These are phyloP conservation scores for Globodera ellingtonae DNA, from an alignment of 1,140 invertebrate species.

Conservation along the genomic window DNA sequence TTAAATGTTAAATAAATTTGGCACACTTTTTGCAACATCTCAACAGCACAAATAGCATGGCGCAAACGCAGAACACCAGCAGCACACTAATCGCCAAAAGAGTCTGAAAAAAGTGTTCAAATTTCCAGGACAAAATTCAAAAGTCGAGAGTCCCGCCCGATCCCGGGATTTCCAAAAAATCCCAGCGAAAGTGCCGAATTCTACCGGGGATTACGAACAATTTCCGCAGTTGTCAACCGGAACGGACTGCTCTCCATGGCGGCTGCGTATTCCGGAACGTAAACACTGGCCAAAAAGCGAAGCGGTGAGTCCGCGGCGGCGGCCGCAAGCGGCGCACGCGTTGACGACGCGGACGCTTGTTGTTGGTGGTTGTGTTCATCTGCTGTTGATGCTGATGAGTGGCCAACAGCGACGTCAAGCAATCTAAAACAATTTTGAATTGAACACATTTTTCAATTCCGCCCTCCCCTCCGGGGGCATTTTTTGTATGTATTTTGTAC, in stretches of 20 bases:
- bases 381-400: background rate
- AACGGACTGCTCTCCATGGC: constrained; percentile 11
- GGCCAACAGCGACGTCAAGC: background rate
- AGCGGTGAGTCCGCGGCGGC: constrained; percentile 16
- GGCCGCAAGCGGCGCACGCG: background rate
- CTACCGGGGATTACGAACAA: background rate
- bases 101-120: background rate
- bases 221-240: constrained; percentile 5
- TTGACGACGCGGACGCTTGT: background rate
- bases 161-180: background rate
- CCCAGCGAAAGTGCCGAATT: no score
- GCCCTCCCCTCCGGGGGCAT: no score
- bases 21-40: constrained; percentile 50
- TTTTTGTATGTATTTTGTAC: background rate
- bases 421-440: background rate
- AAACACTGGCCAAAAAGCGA: constrained; percentile 18
- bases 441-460: background rate
- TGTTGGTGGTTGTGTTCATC: no score
- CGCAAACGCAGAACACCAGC: constrained; percentile 33
- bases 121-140: background rate
- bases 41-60: constrained; percentile 40
- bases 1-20: background rate
- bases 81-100: constrained; percentile 29
- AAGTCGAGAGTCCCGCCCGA: background rate
- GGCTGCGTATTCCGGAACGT: constrained; percentile 1